Conservation (phyloP, 2,888 invertebrate genomes). For the Campoplex capitator region DNA sequence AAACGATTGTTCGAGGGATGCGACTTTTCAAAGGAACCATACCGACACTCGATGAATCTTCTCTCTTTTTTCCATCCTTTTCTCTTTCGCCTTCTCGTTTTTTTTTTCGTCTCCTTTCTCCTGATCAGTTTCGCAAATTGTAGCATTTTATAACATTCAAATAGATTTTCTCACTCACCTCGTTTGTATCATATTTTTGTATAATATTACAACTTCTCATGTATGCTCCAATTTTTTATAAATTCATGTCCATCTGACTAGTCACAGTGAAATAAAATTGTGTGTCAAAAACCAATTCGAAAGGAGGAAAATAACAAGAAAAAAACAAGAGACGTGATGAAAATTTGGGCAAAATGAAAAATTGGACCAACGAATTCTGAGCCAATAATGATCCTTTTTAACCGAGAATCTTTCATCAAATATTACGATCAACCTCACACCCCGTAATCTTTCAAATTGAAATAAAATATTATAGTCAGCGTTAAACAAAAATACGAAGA, state of each 20-base stretch:
- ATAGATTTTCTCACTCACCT: slow-evolving; percentile 60
- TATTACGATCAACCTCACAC: neutral
- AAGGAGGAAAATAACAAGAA: too few species aligned
- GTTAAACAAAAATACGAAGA: neutral
- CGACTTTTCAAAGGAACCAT: slow-evolving; percentile 71
- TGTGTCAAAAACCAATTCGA: too few species aligned
- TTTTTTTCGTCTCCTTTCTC: slow-evolving; percentile 15
- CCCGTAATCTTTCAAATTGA: neutral
- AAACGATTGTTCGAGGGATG: slow-evolving; percentile 78
- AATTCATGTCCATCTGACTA: too few species aligned
- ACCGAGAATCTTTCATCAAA: neutral
- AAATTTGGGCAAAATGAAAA: too few species aligned
- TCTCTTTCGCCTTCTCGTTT: neutral
- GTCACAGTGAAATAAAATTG: too few species aligned
- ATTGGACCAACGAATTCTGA: too few species aligned
- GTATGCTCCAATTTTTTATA: too few species aligned
- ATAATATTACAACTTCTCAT: too few species aligned
- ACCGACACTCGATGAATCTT: slow-evolving; percentile 62
- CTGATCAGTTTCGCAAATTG: slow-evolving; percentile 37
- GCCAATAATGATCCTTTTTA: too few species aligned
- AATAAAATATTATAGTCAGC: neutral
- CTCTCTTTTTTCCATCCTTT: neutral
- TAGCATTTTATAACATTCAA: slow-evolving; percentile 17
- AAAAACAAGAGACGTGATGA: too few species aligned
- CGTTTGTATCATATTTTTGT: slow-evolving; percentile 47